phyloP scores from a whole-genome alignment of 2,888 invertebrate genomes.

The Synanthedon myopaeformis region DNA sequence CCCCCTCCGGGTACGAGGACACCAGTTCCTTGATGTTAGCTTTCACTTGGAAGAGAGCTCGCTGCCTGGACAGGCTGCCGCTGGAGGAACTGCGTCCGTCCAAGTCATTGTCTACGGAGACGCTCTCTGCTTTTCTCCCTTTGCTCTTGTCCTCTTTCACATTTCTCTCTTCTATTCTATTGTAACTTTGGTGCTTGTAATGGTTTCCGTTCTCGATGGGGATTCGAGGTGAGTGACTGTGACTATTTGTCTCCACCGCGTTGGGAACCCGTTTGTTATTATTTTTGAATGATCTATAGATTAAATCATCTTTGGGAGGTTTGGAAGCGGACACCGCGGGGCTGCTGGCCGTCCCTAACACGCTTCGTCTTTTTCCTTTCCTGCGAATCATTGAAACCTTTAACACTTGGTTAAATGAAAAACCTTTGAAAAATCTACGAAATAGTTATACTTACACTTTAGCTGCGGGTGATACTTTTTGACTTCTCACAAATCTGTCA shows the following conservation, averaged over 20 bases:
- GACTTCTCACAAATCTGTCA: slow-evolving; percentile 49
- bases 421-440: too few species aligned
- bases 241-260: too few species aligned
- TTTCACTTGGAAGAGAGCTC: slow-evolving; percentile 29
- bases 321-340: slow-evolving; percentile 13
- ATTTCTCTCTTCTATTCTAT: too few species aligned
- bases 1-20: slow-evolving; percentile 38
- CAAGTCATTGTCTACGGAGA: slow-evolving; percentile 22
- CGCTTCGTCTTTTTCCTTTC: slow-evolving; percentile 50
- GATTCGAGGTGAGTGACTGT: too few species aligned
- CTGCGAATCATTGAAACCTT: slow-evolving; percentile 14
- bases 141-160: too few species aligned
- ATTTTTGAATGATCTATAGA: slow-evolving; percentile 13
- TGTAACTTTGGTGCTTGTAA: too few species aligned
- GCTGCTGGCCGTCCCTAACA: slow-evolving; percentile 6
- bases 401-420: too few species aligned
- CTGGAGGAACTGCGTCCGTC: slow-evolving; percentile 10
- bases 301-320: slow-evolving; percentile 9
- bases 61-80: slow-evolving; percentile 15
- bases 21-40: slow-evolving; percentile 36
- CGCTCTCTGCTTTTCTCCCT: too few species aligned
- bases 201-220: too few species aligned
- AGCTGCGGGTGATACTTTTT: slow-evolving; percentile 25
- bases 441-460: slow-evolving; percentile 34
- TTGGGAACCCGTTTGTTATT: too few species aligned